A percentile compares a stretch with the other conserved stretches of the same genome.
Conservation (phyloP, 2,888 invertebrate genomes). For the Netelia virgata region DNA sequence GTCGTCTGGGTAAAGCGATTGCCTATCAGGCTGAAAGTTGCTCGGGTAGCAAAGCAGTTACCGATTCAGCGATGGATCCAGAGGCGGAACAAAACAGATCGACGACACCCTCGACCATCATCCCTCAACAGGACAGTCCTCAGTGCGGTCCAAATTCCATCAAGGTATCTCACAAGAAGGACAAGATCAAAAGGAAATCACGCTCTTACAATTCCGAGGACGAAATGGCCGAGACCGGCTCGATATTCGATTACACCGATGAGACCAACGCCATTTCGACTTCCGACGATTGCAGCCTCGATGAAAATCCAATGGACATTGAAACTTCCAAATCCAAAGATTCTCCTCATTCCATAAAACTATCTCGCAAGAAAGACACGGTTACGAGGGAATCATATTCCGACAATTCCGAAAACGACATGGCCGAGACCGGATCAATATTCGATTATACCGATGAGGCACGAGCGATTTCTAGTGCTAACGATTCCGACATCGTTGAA, state of each 20-base stretch:
- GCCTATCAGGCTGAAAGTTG: constrained; percentile 55
- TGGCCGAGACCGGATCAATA: constrained; percentile 74
- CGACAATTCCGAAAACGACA: constrained; percentile 72
- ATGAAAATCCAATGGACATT: no score
- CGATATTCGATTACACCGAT: constrained; percentile 70
- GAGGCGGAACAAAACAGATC: constrained; percentile 68
- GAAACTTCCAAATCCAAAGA: no score
- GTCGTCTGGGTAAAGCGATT: constrained; percentile 65
- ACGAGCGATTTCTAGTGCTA: not conserved
- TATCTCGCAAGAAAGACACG: constrained; percentile 73
- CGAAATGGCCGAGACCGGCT: constrained; percentile 74
- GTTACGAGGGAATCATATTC: constrained; percentile 63
- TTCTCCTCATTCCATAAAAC: constrained; percentile 61
- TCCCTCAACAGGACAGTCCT: constrained; percentile 67
- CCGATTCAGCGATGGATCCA: constrained; percentile 44
- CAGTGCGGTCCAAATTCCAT: constrained; percentile 70
- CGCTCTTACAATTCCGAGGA: constrained; percentile 71
- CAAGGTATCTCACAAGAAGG: constrained; percentile 72
- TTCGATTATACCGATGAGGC: constrained; percentile 68
- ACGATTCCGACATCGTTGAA: not conserved
- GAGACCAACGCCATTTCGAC: constrained; percentile 28
- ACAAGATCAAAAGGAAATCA: constrained; percentile 69
- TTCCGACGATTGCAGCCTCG: not conserved
- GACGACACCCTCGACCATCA: constrained; percentile 67
- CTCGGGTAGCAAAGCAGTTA: constrained; percentile 44